A percentile compares a stretch with the other conserved stretches of the same genome.
Evolutionary conservation across 2,113 vertebrate genomes (phyloP).

Genomic region (Phrynosoma blainvillii): DNA sequence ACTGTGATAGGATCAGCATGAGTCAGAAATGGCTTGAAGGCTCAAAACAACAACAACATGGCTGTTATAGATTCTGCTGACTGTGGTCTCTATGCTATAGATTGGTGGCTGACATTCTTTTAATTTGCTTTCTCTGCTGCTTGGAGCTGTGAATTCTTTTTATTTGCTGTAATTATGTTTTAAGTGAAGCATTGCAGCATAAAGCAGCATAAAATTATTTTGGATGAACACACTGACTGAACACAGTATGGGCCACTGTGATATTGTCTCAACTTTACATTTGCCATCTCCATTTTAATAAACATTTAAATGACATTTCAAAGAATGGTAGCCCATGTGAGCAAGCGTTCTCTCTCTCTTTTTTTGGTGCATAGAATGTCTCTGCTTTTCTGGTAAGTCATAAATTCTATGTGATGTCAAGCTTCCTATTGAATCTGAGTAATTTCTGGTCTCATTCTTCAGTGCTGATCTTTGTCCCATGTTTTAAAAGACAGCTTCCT

Average conservation of each 20-base stretch:
- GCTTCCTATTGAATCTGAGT: constrained; percentile 58
- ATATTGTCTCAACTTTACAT: background rate
- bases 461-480: constrained; percentile 46
- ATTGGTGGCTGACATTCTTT: background rate
- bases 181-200: background rate
- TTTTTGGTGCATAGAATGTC: constrained; percentile 49
- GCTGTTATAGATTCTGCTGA: background rate
- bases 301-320: constrained; percentile 17
- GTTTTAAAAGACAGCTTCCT: constrained; percentile 43
- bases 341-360: background rate
- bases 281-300: background rate
- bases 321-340: constrained; percentile 23
- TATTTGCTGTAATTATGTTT: background rate
- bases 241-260: background rate
- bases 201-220: constrained; percentile 1
- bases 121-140: background rate
- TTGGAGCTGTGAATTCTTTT: background rate
- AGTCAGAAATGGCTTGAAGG: no score
- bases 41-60: no score
- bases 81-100: background rate
- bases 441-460: constrained; percentile 61
- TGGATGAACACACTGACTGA: background rate
- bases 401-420: constrained; percentile 52
- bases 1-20: no score
- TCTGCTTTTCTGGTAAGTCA: constrained; percentile 50